Percentiles rank a stretch among this genome's conserved stretches.
phyloP scores from a whole-genome alignment of 2,113 vertebrate genomes.

The Chaenocephalus aceratus region DNA sequence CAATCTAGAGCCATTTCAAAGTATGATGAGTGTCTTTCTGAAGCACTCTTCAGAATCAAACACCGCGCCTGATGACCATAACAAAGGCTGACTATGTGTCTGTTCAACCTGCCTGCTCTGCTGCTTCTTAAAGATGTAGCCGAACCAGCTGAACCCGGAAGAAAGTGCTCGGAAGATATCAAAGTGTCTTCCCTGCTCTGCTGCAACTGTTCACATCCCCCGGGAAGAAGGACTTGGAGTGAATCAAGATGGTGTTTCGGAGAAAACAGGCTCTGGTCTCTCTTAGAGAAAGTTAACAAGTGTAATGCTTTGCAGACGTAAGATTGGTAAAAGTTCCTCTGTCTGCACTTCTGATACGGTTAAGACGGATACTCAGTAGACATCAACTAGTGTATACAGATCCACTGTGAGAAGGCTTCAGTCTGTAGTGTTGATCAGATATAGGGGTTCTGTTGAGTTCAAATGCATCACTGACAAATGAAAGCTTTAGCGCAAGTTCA shows the following conservation, averaged over 20 bases:
- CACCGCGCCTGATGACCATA: not conserved
- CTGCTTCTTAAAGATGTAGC: not conserved
- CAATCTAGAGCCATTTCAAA: not conserved
- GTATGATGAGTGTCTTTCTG: not conserved
- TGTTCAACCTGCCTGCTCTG: not conserved
- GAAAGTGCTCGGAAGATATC: constrained; percentile 17
- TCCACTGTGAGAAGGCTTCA: not conserved
- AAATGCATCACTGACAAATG: not conserved
- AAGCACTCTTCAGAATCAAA: not conserved
- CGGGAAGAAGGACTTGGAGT: constrained; percentile 42
- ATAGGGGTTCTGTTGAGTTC: not conserved
- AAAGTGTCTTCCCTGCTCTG: constrained; percentile 26
- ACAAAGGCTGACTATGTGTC: not conserved
- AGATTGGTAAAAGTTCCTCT: constrained; percentile 29
- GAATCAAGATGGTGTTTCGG: constrained; percentile 60
- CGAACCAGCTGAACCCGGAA: constrained; percentile 4
- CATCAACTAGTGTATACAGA: not conserved
- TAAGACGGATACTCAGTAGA: not conserved
- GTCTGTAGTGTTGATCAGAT: not conserved
- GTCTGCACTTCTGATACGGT: not conserved
- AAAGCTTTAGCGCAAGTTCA: no score
- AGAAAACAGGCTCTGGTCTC: constrained; percentile 50
- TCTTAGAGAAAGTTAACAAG: constrained; percentile 42
- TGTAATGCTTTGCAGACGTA: constrained; percentile 64
- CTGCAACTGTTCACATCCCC: not conserved